Conservation (phyloP, 2,113 vertebrate species). For the Gopherus evgoodei region DNA sequence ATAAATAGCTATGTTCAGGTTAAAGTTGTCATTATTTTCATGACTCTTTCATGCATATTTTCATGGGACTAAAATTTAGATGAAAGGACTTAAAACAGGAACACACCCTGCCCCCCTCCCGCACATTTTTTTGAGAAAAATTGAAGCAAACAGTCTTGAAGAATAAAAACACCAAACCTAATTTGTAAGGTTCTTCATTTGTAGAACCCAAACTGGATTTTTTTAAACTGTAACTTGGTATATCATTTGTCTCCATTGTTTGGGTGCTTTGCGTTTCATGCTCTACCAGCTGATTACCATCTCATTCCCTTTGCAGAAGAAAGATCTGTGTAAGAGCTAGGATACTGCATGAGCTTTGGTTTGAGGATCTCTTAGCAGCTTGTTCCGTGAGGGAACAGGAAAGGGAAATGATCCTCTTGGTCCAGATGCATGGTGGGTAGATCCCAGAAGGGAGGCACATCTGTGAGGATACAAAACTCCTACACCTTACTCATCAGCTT, state of each 20-base stretch:
- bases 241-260: background rate
- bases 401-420: background rate
- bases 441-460: constrained; percentile 65
- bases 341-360: background rate
- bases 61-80: background rate
- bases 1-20: background rate
- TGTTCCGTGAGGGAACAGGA: background rate
- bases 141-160: background rate
- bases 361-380: constrained; percentile 5
- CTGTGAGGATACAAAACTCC: constrained; percentile 71
- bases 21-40: background rate
- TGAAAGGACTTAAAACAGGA: background rate
- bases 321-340: background rate
- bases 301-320: background rate
- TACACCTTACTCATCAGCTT: constrained; percentile 55
- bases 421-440: constrained; percentile 66
- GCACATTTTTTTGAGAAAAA: background rate
- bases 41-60: background rate
- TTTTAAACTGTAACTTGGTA: background rate
- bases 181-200: background rate
- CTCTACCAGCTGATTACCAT: background rate
- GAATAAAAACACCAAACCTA: background rate
- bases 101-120: too few species aligned
- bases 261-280: background rate
- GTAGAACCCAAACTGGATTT: background rate